Evolutionary conservation across 2,888 invertebrate species (phyloP), one percentile per base, ranked within the genome.

Genomic region (Drosophila koepferae): DNA sequence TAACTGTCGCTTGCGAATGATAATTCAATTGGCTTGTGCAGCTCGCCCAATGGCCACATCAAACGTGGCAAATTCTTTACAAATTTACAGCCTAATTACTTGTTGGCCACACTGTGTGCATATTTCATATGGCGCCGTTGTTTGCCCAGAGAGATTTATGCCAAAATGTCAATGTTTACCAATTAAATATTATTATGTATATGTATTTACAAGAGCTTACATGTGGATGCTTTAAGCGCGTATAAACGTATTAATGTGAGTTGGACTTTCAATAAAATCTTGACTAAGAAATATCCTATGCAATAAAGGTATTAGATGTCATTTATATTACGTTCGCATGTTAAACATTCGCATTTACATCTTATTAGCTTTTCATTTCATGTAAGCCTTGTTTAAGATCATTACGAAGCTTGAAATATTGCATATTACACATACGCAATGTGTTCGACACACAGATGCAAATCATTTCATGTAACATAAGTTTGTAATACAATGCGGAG

Each of bases 1-100:
- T 53, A 67, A 77, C 65, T 77, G 65, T 70, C 72, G 65, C 41
- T 41, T 36, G 46, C 63, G 54, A 75, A 77, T 66, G 70, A 72
- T 62, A 63, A 62, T 59, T 85, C 72, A 86, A 83, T 82, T 82
- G 63, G 34, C 56, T 46, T 46, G 16, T 54, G 38, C 63, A 64
- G 46, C 53, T 36, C 38, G 38, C 12, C 54, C 60, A 61, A 20
- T 63, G 54, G 23, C 55, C 59, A 31, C 48, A 66, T 40, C 44
- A 46, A 68, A 34, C 51, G 40, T 12, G 31, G 53, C 16, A 6
- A 16, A 40, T 55, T 46, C 23, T 6, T 18, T 5, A 54, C 8
- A 61, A 67, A 59, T 63, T 31, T 49, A 20, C 53, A 48, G 40
- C 40, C 63, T 62, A 76, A 72, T 77, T 76, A 58, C 53, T 53